Evolutionary conservation across 1,140 invertebrate genomes (phyloP).

Genomic region (Lysiphlebus fabarum): DNA sequence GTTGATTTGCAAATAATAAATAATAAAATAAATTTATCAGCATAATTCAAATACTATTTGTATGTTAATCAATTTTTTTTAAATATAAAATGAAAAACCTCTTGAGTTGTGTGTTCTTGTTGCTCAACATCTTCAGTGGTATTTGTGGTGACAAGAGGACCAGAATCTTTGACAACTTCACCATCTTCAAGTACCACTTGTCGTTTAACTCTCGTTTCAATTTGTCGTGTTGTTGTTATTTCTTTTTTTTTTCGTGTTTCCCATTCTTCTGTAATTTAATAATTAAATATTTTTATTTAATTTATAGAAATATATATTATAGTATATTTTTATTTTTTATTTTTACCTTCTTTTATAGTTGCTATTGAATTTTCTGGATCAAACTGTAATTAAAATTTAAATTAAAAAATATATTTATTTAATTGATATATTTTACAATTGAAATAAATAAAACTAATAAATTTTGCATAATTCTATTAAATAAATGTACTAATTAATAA

Average conservation of each 20-base stretch:
- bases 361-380: constrained; percentile 53
- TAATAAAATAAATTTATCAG: too few relatives aligned
- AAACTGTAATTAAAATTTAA: constrained; percentile 46
- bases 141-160: constrained; percentile 84
- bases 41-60: too few relatives aligned
- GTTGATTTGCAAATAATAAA: not conserved
- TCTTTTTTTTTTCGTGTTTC: constrained; percentile 83
- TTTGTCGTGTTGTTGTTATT: constrained; percentile 82
- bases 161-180: constrained; percentile 81
- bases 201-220: constrained; percentile 84
- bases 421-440: too few relatives aligned
- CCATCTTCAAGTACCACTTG: constrained; percentile 86
- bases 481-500: too few relatives aligned
- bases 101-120: constrained; percentile 80
- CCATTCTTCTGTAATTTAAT: constrained; percentile 74
- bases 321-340: not conserved
- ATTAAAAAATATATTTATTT: not conserved
- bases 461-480: too few relatives aligned
- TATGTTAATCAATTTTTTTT: constrained; percentile 4
- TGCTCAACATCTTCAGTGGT: constrained; percentile 85
- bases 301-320: constrained; percentile 1
- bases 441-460: too few relatives aligned
- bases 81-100: too few relatives aligned
- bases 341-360: constrained; percentile 56
- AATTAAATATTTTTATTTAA: not conserved